Evolutionary conservation across 2,888 invertebrate species (phyloP).

Genomic region (Heteropelma amictum): DNA sequence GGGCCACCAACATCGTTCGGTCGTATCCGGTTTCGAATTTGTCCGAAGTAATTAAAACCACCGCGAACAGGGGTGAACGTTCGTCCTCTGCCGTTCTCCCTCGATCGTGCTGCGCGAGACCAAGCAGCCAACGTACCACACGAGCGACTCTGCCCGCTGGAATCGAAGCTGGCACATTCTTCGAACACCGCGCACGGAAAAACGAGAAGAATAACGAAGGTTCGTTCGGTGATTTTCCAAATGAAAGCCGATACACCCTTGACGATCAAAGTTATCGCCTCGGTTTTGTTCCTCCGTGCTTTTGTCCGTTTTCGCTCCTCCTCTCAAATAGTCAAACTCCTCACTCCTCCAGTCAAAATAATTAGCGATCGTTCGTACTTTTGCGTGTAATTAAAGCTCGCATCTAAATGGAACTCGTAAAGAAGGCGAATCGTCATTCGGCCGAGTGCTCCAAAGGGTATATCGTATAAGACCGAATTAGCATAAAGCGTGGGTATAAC

Average conservation of each 20-base stretch:
- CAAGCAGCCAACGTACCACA: not conserved
- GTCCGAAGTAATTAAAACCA: slow-evolving; percentile 69
- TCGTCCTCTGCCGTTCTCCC: slow-evolving; percentile 32
- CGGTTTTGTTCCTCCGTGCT: too few relatives aligned
- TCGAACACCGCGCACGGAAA: not conserved
- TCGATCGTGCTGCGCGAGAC: not conserved
- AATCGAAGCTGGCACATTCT: not conserved
- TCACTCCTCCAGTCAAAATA: too few relatives aligned
- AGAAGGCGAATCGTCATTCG: slow-evolving; percentile 21
- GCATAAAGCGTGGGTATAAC: slow-evolving; percentile 32
- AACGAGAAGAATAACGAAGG: not conserved
- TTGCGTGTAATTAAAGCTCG: slow-evolving; percentile 1
- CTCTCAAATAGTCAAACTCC: not conserved
- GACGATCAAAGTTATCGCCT: too few relatives aligned
- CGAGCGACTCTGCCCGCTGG: slow-evolving; percentile 3
- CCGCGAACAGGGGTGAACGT: slow-evolving; percentile 18
- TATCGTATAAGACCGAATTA: slow-evolving; percentile 9
- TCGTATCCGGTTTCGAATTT: slow-evolving; percentile 68
- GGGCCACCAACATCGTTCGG: slow-evolving; percentile 66
- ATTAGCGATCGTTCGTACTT: slow-evolving; percentile 6
- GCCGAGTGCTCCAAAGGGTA: slow-evolving; percentile 1
- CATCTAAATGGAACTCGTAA: slow-evolving; percentile 1
- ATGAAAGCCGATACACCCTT: not conserved
- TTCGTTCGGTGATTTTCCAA: not conserved
- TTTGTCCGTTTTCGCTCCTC: too few relatives aligned